Percentiles rank a stretch among this genome's conserved stretches.
Conservation (phyloP, 2,113 vertebrate genomes). For the Bubo bubo region DNA sequence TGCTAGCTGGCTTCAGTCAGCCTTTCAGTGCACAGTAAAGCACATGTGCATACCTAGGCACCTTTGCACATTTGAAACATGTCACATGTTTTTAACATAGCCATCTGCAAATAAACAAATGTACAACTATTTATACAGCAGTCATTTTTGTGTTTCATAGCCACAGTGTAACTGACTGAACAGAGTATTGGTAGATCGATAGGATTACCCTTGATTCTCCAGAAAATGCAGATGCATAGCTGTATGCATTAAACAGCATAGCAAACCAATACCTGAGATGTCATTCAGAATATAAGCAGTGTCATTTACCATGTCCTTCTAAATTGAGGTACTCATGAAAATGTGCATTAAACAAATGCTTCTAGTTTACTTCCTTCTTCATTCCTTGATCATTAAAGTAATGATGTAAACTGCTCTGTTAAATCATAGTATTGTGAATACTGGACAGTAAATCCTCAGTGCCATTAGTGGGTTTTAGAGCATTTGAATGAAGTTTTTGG, state of each 20-base stretch:
- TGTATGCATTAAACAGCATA: neutral
- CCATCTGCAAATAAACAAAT: neutral
- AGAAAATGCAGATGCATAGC: neutral
- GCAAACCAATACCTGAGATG: neutral
- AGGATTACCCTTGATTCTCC: neutral
- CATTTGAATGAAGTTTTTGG: neutral
- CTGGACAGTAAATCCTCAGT: neutral
- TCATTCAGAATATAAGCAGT: neutral
- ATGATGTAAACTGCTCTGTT: neutral
- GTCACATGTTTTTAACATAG: neutral
- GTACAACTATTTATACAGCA: neutral
- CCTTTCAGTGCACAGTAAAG: neutral
- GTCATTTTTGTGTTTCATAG: neutral
- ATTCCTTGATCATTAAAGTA: neutral
- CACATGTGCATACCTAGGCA: neutral
- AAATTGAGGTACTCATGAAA: neutral
- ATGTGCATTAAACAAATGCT: neutral
- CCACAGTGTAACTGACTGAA: neutral
- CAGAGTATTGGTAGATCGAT: neutral
- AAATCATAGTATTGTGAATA: neutral
- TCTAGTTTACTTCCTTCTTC: neutral
- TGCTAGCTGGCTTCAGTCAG: neutral
- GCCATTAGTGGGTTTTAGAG: neutral
- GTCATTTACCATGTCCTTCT: neutral
- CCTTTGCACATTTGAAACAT: neutral